phyloP scores from a whole-genome alignment of 2,888 invertebrate species.

The Ischnus inquisitorius region DNA sequence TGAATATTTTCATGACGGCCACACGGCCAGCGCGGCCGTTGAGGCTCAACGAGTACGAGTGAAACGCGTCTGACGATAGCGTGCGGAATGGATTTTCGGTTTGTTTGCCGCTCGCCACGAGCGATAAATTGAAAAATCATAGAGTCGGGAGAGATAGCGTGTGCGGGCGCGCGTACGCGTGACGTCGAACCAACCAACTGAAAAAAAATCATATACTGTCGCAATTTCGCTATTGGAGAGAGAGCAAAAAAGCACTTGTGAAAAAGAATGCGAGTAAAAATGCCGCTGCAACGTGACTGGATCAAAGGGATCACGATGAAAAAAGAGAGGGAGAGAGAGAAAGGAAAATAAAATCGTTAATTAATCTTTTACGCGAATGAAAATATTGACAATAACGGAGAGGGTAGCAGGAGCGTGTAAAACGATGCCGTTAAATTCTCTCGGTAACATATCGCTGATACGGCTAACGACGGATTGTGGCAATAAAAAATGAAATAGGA shows the following conservation, averaged over 20 bases:
- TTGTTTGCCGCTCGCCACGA: conserved; percentile 34
- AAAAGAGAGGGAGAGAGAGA: no score
- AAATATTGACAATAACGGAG: not conserved
- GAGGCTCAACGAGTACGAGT: not conserved
- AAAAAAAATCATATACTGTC: conserved; percentile 40
- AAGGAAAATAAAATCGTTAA: not conserved
- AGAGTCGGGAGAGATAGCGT: not conserved
- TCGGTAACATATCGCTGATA: conserved; percentile 26
- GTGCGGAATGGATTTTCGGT: conserved; percentile 36
- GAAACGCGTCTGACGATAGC: not conserved
- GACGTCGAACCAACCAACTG: conserved; percentile 29
- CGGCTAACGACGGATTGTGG: conserved; percentile 39
- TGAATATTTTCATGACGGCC: conserved; percentile 40
- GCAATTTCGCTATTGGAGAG: not conserved
- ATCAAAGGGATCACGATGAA: no score
- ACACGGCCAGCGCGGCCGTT: not conserved
- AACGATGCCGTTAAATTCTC: conserved; percentile 25
- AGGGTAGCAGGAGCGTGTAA: not conserved
- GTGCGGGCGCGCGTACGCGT: not conserved
- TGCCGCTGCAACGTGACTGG: not conserved
- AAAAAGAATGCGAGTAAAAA: not conserved
- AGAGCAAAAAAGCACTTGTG: not conserved
- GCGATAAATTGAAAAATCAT: conserved; percentile 56
- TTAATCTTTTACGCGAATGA: not conserved
- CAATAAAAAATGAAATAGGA: conserved; percentile 35